Base-by-base conservation (phyloP, 2,888 invertebrate species). In the Polymixis flavicincta region DNA sequence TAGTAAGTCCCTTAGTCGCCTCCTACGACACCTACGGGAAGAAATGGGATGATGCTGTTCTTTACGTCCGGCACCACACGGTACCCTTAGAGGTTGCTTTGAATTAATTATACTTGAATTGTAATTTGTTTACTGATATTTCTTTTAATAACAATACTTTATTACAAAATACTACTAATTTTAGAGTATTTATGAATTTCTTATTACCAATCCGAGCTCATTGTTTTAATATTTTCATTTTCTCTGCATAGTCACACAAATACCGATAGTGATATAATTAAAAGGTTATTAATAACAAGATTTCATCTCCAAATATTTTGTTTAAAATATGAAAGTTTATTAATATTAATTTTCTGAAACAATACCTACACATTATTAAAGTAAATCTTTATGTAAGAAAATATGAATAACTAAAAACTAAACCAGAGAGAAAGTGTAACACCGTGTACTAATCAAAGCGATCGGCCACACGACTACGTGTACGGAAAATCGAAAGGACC, bases 151-250 rank as follows among this genome's bases (percentile, higher is more conserved):
- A n/a, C 11, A 3, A 32, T 3, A 67, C 14, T 66, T 37, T 50
- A 70, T 45, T 22, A 28, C 4, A 52, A 19, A 48, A 28, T 52
- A 4, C 9, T 37, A n/a, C 1, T n/a, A 17, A 50, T 17, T 48
- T 19, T 19, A 9, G 8, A 42, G 14, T 70, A 25, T 37, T 25
- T n/a, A 25, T 75, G 13, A 45, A 59, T 45, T 48, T 61, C 28
- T 32, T 28, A n/a, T 11, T 50, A 61, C 0, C n/a, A 13, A 11
- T 32, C 14, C 17, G 1, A 69, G 28, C n/a, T 55, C 17, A 50
- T 63, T 71, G n/a, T 55, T 52, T 63, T 42, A 42, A 63, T 69
- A 42, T 63, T 63, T 57, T 52, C 0, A 63, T 57, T 57, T 70
- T 71, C 60, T 74, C 28, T 25, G 28, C 32, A 22, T 52, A 59